Evolutionary conservation across 2,888 invertebrate species (phyloP), one percentile per base, ranked within the genome.

Genomic region (Spisula solida): DNA sequence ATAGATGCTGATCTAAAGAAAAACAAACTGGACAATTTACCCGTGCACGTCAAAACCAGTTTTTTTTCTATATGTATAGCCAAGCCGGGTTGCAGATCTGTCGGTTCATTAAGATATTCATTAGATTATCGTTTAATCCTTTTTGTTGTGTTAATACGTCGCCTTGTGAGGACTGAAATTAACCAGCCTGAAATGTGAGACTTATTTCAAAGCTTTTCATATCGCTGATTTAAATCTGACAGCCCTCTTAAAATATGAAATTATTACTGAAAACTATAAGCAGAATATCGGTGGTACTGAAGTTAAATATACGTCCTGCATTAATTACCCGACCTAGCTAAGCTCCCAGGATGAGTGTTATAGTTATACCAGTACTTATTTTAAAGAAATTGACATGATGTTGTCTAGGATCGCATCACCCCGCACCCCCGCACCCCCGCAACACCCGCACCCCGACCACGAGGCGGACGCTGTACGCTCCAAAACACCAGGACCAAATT

Each of bases 51-150:
- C 75, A 16, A 75, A 18, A 75, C 31, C 34, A 75, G 34, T 31
- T 6, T 75, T n/a, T 31, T 75, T 41, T 41, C 41, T 31, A 75
- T 75, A 34, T 34, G 14, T 75, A 12, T 31, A 75, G 29, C 31
- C 75, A 5, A 25, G 31, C 12, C 25, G 41, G 2, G 8, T 31
- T 16, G 31, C 34, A 34, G 29, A 29, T 29, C 29, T 56, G 6
- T 5, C 1, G 29, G 25, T 75, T 75, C 75, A 75, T 75, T 75
- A 75, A 75, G 75, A 75, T 75, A 75, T 75, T 75, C 75, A 31
- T 75, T 18, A 31, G 75, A 75, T 75, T 75, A 75, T 75, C 75
- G 2, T 75, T 75, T 75, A 75, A 75, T 75, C 75, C 75, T n/a
- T 31, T 75, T 75, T 75, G 75, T 75, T 75, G 75, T 75, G 75